Conservation (phyloP, 2,888 invertebrate species). For the Toxonevra muliebris region DNA sequence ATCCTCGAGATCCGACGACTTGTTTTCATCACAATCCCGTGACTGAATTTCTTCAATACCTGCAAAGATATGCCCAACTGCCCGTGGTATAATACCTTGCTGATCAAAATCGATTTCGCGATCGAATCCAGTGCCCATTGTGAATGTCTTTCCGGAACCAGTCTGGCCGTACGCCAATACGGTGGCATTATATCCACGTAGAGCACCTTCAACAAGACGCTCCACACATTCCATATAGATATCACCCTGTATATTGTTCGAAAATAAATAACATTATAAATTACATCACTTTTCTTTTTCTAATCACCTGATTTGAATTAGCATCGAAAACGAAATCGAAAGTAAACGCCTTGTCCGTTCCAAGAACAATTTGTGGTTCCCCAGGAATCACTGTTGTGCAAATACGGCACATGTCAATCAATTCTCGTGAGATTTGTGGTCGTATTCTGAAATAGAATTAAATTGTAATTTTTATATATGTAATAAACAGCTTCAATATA, state of each 20-base stretch:
- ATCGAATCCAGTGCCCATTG: conserved; percentile 99
- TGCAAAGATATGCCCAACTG: conserved; percentile 90
- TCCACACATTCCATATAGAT: conserved; percentile 88
- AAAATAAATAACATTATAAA: background rate
- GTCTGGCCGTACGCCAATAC: conserved; percentile 98
- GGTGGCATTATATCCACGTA: conserved; percentile 98
- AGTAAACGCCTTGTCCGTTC: conserved; percentile 94
- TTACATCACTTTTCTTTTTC: background rate
- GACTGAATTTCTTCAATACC: conserved; percentile 74
- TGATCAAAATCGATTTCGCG: conserved; percentile 69
- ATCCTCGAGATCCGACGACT: conserved; percentile 63
- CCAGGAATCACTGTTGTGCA: conserved; percentile 90
- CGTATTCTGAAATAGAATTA: conserved; percentile 77
- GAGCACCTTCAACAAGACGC: conserved; percentile 87
- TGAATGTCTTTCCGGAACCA: conserved; percentile 98
- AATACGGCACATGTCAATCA: conserved; percentile 93
- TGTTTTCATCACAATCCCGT: conserved; percentile 67
- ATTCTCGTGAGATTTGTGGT: conserved; percentile 91
- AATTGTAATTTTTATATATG: background rate
- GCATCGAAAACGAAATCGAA: conserved; percentile 96
- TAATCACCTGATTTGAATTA: conserved; percentile 63
- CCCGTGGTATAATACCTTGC: conserved; percentile 93
- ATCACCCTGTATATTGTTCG: conserved; percentile 53
- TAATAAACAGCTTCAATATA: too few relatives aligned
- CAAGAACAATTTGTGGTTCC: conserved; percentile 91